A percentile compares a stretch with the other conserved stretches of the same genome.
phyloP scores from a whole-genome alignment of 2,797 vertebrate species.

The Helarctos malayanus region DNA sequence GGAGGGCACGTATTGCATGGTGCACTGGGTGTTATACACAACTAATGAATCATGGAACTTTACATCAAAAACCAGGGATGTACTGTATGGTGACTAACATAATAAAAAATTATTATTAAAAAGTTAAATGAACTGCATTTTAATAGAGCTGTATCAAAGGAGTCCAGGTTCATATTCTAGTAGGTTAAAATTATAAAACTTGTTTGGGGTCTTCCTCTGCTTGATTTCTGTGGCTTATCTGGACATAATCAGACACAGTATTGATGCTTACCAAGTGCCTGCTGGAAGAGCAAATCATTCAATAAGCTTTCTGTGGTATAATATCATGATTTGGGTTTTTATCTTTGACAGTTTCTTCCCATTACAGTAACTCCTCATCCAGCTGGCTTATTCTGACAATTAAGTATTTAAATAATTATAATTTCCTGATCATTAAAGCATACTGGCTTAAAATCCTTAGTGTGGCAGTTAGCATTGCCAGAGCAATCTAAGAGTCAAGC shows the following conservation, averaged over 20 bases:
- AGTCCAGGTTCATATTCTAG: neutral
- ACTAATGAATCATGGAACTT: too few species aligned
- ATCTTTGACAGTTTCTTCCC: slow-evolving; percentile 38
- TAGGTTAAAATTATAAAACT: neutral
- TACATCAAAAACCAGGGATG: too few species aligned
- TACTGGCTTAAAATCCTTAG: neutral
- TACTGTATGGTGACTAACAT: too few species aligned
- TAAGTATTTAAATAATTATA: neutral
- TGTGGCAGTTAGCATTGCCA: neutral
- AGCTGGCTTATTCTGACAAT: neutral
- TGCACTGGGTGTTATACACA: too few species aligned
- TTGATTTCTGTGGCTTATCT: neutral
- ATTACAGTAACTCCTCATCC: neutral
- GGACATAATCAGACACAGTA: neutral
- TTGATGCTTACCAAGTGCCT: neutral
- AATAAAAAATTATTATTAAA: neutral
- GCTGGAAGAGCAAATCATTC: neutral
- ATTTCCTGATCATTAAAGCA: neutral
- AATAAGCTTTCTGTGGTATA: neutral
- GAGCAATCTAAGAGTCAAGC: neutral
- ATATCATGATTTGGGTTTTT: slow-evolving; percentile 29
- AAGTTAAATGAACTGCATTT: neutral
- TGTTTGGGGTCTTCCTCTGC: neutral
- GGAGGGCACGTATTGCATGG: too few species aligned
- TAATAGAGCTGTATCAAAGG: neutral